A percentile compares a stretch with the other conserved stretches of the same genome.
Evolutionary conservation across 2,113 vertebrate species (phyloP).

Genomic region (Lasiurus borealis): DNA sequence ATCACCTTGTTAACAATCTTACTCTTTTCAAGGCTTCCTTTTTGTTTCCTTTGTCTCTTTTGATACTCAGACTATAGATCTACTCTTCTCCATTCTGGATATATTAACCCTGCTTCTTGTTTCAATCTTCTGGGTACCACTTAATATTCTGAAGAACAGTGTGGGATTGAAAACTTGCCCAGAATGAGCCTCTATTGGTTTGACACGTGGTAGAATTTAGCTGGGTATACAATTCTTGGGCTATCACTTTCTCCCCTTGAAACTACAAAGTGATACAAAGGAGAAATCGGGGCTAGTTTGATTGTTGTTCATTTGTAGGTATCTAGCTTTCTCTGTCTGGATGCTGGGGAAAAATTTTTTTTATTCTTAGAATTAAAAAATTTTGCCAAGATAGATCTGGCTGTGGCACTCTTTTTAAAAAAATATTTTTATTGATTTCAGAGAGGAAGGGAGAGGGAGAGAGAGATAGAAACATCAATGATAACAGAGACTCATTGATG

Average conservation of each 20-base stretch:
- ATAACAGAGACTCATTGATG: too few species aligned
- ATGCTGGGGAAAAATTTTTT: not conserved
- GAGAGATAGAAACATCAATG: too few species aligned
- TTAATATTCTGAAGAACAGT: not conserved
- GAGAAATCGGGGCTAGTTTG: not conserved
- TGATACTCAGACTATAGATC: not conserved
- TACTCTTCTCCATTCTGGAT: not conserved
- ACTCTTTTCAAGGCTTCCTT: not conserved
- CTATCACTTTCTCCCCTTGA: not conserved
- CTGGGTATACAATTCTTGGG: not conserved
- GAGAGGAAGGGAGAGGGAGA: too few species aligned
- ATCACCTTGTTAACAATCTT: not conserved
- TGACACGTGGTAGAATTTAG: not conserved
- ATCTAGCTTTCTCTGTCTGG: conserved; percentile 21
- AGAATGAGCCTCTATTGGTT: not conserved
- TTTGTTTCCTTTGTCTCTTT: not conserved
- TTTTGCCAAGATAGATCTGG: not conserved
- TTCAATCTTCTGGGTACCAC: not conserved
- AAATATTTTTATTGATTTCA: too few species aligned
- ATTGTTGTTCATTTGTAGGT: not conserved
- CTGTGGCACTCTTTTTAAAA: not conserved
- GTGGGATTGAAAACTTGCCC: not conserved
- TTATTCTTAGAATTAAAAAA: conserved; percentile 59
- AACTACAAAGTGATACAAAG: not conserved
- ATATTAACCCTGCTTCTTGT: not conserved